Evolutionary conservation across 2,888 invertebrate genomes (phyloP).

Genomic region (Leptopilina myrica): DNA sequence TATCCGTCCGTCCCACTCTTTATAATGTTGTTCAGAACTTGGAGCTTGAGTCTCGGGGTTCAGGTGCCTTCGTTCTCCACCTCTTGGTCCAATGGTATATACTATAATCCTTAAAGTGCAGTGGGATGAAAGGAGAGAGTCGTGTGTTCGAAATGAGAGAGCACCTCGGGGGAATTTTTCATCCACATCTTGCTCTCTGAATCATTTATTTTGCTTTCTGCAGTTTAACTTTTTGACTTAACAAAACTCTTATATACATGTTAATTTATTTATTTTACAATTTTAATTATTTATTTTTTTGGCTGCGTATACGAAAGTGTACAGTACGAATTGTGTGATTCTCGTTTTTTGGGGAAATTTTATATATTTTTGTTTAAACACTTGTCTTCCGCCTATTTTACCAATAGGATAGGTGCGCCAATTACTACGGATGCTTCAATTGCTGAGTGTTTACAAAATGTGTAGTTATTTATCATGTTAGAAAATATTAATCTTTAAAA

Average conservation of each 20-base stretch:
- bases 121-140: conserved; percentile 30
- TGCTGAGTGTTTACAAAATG: no score
- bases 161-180: conserved; percentile 20
- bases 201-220: conserved; percentile 16
- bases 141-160: background rate
- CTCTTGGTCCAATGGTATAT: conserved; percentile 40
- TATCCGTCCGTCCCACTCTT: conserved; percentile 70
- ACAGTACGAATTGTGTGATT: no score
- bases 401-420: no score
- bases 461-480: no score
- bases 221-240: conserved; percentile 20
- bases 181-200: background rate
- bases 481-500: no score
- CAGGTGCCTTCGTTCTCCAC: conserved; percentile 62
- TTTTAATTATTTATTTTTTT: no score
- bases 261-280: no score
- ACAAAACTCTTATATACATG: background rate
- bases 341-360: no score
- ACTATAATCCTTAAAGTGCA: conserved; percentile 45
- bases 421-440: no score
- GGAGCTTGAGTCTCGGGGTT: conserved; percentile 52
- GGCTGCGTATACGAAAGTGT: no score
- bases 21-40: conserved; percentile 50
- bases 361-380: no score
- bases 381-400: no score